Percentiles rank a stretch among this genome's conserved stretches.
phyloP scores from a whole-genome alignment of 2,797 vertebrate species.

The Yasuhikotakia modesta region DNA sequence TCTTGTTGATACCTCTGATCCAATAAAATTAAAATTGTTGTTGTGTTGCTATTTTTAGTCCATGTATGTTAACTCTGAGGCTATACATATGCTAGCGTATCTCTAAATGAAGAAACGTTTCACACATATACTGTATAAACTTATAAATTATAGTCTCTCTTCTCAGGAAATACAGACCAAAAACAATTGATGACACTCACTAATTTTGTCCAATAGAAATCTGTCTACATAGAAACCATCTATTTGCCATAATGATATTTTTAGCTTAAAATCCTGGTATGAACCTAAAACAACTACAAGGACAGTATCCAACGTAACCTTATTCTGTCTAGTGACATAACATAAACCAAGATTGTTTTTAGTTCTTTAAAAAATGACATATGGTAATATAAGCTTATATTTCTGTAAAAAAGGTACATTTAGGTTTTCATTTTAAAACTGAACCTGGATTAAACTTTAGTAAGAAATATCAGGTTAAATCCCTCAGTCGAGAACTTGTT shows the following conservation, averaged over 20 bases:
- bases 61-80: neutral
- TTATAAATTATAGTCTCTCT: neutral
- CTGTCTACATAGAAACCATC: too few species aligned
- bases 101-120: neutral
- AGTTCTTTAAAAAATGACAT: neutral
- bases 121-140: too few species aligned
- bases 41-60: neutral
- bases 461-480: neutral
- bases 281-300: too few species aligned
- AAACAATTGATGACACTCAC: too few species aligned
- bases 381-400: neutral
- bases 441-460: slow-evolving; percentile 9
- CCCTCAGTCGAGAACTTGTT: slow-evolving; percentile 16
- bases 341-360: neutral
- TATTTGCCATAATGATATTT: too few species aligned
- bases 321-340: neutral
- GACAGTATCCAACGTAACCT: neutral
- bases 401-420: neutral
- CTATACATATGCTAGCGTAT: neutral
- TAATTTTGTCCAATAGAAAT: too few species aligned
- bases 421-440: neutral
- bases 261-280: too few species aligned
- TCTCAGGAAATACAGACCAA: too few species aligned
- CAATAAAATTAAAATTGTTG: neutral
- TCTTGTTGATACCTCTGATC: neutral